Evolutionary conservation across 2,797 vertebrate genomes (phyloP).

Genomic region (Poeciliopsis gracilis): DNA sequence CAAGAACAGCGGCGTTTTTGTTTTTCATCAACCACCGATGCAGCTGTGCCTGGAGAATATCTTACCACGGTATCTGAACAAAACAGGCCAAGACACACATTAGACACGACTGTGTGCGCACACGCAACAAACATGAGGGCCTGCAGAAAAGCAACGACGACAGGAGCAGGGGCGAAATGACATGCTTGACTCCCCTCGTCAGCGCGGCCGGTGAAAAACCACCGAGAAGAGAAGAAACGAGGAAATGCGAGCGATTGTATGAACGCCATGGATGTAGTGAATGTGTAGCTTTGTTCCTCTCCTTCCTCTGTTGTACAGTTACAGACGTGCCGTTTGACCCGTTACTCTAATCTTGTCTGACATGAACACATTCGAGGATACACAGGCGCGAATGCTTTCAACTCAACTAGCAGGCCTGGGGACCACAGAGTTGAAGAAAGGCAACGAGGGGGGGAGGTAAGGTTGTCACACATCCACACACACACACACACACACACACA

Average conservation of each 20-base stretch:
- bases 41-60: conserved; percentile 64
- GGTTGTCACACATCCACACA: conserved; percentile 6
- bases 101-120: conserved; percentile 25
- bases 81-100: conserved; percentile 45
- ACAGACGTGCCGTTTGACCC: conserved; percentile 24
- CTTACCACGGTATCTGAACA: conserved; percentile 48
- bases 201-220: conserved; percentile 18
- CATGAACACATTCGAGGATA: conserved; percentile 55
- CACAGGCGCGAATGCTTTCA: conserved; percentile 42
- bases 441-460: not conserved
- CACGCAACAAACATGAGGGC: conserved; percentile 29
- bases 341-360: conserved; percentile 56
- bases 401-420: conserved; percentile 42
- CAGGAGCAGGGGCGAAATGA: conserved; percentile 18
- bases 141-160: conserved; percentile 33
- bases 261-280: conserved; percentile 27
- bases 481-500: not conserved
- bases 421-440: conserved; percentile 49
- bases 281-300: conserved; percentile 48
- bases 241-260: conserved; percentile 42
- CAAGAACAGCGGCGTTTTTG: conserved; percentile 35
- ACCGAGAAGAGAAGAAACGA: conserved; percentile 36
- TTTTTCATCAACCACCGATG: conserved; percentile 52
- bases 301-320: conserved; percentile 40
- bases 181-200: conserved; percentile 1